A percentile compares a stretch with the other conserved stretches of the same genome.
phyloP scores from a whole-genome alignment of 2,113 vertebrate genomes.

The Maccullochella peelii region DNA sequence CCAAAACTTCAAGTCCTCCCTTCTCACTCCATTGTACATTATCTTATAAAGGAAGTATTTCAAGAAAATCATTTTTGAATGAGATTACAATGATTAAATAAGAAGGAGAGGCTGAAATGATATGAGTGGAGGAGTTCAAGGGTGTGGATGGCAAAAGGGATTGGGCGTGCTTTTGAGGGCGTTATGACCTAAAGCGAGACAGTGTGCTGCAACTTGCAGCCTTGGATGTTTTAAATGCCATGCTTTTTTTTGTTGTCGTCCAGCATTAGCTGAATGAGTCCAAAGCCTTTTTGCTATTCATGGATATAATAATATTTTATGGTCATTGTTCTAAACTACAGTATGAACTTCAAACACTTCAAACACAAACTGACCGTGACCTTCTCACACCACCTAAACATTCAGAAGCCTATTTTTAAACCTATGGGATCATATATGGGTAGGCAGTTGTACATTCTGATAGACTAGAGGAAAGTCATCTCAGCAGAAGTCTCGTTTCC shows the following conservation, averaged over 20 bases:
- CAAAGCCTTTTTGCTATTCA: neutral
- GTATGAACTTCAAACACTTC: constrained; percentile 11
- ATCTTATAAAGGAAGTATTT: constrained; percentile 20
- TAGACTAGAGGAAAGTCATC: constrained; percentile 13
- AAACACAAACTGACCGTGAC: neutral
- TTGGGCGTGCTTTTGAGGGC: constrained; percentile 21
- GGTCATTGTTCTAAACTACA: neutral
- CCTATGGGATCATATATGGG: neutral
- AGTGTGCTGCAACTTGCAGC: neutral
- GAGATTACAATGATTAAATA: constrained; percentile 36
- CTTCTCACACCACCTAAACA: constrained; percentile 2
- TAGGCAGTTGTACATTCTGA: constrained; percentile 3
- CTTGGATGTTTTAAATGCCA: constrained; percentile 31
- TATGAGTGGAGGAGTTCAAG: constrained; percentile 13
- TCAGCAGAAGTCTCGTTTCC: constrained; percentile 1
- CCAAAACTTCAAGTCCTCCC: constrained; percentile 7
- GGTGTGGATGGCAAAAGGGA: constrained; percentile 55
- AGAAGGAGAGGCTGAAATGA: constrained; percentile 40
- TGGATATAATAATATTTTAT: neutral
- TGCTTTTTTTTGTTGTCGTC: neutral
- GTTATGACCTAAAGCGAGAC: constrained; percentile 34
- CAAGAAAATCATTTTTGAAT: constrained; percentile 18
- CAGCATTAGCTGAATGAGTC: neutral
- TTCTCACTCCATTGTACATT: neutral
- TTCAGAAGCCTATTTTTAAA: constrained; percentile 18